phyloP scores from a whole-genome alignment of 2,797 vertebrate species.

The Neomorphus geoffroyi region DNA sequence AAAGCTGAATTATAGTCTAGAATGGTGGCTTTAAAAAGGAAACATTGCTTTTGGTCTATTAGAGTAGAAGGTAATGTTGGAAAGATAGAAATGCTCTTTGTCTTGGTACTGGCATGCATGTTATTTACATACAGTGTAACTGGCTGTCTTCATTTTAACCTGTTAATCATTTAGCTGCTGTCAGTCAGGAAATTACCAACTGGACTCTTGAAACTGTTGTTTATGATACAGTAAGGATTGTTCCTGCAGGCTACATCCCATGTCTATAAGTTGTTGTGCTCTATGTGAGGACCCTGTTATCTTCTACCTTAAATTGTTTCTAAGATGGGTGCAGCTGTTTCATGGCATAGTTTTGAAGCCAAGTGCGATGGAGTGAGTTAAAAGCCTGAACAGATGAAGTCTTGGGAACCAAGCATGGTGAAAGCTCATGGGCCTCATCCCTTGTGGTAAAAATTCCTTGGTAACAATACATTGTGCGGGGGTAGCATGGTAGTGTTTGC shows the following conservation, averaged over 20 bases:
- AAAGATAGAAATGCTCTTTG: background rate
- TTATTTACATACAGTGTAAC: background rate
- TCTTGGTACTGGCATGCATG: background rate
- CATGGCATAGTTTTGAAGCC: background rate
- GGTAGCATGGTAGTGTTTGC: rapidly evolving
- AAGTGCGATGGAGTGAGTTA: background rate
- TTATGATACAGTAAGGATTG: background rate
- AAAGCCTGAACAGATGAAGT: background rate
- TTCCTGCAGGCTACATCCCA: background rate
- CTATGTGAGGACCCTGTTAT: background rate
- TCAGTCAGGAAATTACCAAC: background rate
- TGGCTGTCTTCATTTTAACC: background rate
- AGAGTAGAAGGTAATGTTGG: background rate
- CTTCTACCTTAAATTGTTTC: background rate
- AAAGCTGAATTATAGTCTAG: background rate
- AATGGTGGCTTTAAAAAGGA: background rate
- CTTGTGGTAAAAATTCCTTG: background rate
- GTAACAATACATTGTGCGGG: background rate
- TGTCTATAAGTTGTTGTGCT: background rate
- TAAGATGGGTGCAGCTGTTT: background rate
- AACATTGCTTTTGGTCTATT: background rate
- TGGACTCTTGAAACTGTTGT: background rate
- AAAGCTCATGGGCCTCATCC: background rate
- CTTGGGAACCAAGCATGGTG: background rate
- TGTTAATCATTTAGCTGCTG: background rate